A percentile compares a stretch with the other conserved stretches of the same genome.
Conservation (phyloP, 2,888 invertebrate genomes). For the Amphipyra berbera region DNA sequence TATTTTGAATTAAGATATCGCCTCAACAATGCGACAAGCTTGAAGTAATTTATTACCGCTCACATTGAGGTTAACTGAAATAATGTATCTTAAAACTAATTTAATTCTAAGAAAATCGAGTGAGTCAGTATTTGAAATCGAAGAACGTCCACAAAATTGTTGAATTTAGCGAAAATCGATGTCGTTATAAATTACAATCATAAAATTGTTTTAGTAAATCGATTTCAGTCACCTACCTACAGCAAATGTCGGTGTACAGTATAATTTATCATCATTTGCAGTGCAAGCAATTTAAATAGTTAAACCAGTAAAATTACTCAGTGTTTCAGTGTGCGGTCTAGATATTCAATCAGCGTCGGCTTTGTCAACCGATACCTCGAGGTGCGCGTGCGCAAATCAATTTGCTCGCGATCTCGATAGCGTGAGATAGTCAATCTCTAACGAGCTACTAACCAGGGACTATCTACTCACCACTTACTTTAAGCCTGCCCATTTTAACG, state of each 20-base stretch:
- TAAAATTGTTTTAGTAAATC: slow-evolving; percentile 50
- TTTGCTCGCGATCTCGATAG: slow-evolving; percentile 79
- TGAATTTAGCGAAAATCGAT: slow-evolving; percentile 36
- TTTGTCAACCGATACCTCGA: slow-evolving; percentile 74
- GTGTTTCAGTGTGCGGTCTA: slow-evolving; percentile 55
- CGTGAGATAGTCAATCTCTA: slow-evolving; percentile 77
- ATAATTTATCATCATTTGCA: slow-evolving; percentile 59
- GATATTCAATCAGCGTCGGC: slow-evolving; percentile 73
- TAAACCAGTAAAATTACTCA: slow-evolving; percentile 53
- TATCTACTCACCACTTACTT: slow-evolving; percentile 59
- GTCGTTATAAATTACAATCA: slow-evolving; percentile 40
- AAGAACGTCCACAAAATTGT: slow-evolving; percentile 39
- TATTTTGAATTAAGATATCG: slow-evolving; percentile 60
- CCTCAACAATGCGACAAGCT: slow-evolving; percentile 58
- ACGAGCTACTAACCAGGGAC: slow-evolving; percentile 71
- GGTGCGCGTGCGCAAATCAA: slow-evolving; percentile 82
- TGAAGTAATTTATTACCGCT: slow-evolving; percentile 52
- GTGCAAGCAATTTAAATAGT: slow-evolving; percentile 52
- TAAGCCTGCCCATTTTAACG: slow-evolving; percentile 38
- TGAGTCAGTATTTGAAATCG: slow-evolving; percentile 42
- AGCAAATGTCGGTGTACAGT: slow-evolving; percentile 36
- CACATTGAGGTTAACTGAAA: slow-evolving; percentile 37
- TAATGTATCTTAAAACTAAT: slow-evolving; percentile 38
- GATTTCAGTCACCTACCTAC: slow-evolving; percentile 38
- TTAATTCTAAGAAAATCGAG: slow-evolving; percentile 40